These are phyloP conservation scores for Rhabdomys dilectus DNA, from an alignment of 2,113 vertebrate genomes.

Conservation along the genomic window DNA sequence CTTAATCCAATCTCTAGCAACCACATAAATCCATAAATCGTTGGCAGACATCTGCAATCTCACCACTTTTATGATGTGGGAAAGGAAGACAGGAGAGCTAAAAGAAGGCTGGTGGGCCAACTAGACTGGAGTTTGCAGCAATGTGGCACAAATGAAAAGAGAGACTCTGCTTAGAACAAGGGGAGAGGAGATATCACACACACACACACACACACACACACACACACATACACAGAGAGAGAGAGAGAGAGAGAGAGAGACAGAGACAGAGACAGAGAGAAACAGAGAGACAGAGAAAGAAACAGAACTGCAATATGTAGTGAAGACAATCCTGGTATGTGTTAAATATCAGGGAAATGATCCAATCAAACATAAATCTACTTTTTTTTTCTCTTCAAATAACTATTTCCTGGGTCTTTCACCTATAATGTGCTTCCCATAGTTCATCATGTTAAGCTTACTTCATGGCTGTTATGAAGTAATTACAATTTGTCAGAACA, in stretches of 20 bases:
- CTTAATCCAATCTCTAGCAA: neutral
- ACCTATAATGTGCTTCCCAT: neutral
- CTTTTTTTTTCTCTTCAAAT: neutral
- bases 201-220: neutral
- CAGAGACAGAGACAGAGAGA: neutral
- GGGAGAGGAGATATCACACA: neutral
- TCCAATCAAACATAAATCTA: neutral
- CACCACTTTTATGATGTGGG: too few relatives aligned
- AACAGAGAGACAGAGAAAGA: neutral
- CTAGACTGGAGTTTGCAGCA: too few relatives aligned
- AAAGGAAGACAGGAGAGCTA: neutral
- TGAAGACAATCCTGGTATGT: neutral
- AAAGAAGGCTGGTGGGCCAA: neutral
- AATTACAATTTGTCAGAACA: slow-evolving; percentile 11
- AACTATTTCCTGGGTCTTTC: neutral
- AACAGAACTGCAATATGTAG: neutral
- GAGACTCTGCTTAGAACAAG: too few relatives aligned
- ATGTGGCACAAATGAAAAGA: neutral
- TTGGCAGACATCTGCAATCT: neutral
- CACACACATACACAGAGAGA: neutral
- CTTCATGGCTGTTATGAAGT: neutral
- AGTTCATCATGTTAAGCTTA: neutral
- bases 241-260: neutral
- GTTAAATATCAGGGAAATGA: neutral
- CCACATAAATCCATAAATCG: neutral